These are phyloP conservation scores for Cyrtorhinus lividipennis DNA, from an alignment of 1,140 invertebrate genomes.

Conservation along the genomic window DNA sequence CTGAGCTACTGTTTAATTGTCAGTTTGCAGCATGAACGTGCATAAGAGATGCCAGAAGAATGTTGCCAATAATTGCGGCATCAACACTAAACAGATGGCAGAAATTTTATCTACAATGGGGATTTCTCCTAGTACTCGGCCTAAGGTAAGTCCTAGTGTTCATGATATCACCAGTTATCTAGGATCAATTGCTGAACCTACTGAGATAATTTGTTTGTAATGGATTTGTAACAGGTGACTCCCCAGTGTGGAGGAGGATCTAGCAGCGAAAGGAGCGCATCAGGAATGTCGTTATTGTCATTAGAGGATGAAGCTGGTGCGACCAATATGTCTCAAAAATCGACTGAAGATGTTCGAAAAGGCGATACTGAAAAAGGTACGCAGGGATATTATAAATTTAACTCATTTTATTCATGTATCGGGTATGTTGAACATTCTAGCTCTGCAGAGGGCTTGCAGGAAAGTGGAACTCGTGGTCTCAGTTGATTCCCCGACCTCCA, in stretches of 20 bases:
- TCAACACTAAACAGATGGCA: slow-evolving; percentile 92
- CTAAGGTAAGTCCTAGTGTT: slow-evolving; percentile 21
- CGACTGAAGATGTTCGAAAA: slow-evolving; percentile 4
- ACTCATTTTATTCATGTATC: slow-evolving; percentile 5
- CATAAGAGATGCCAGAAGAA: slow-evolving; percentile 98
- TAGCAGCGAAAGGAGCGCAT: slow-evolving; percentile 15
- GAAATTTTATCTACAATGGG: slow-evolving; percentile 81
- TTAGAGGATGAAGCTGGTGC: slow-evolving; percentile 17
- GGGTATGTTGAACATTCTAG: too few species aligned
- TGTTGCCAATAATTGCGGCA: slow-evolving; percentile 98
- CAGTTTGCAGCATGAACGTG: slow-evolving; percentile 92
- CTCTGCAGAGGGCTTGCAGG: too few species aligned
- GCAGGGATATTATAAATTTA: too few species aligned
- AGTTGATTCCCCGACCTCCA: too few species aligned
- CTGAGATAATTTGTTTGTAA: neutral
- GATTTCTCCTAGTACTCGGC: slow-evolving; percentile 66
- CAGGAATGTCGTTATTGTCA: slow-evolving; percentile 14
- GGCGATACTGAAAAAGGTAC: slow-evolving; percentile 17
- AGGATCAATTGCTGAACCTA: neutral
- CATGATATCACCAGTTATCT: neutral
- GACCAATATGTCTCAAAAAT: neutral
- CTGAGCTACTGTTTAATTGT: slow-evolving; percentile 14
- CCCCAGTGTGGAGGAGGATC: slow-evolving; percentile 15
- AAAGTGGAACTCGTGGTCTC: too few species aligned
- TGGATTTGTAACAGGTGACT: slow-evolving; percentile 12